Evolutionary conservation across 2,113 vertebrate species (phyloP).

Genomic region (Cepphus grylle): DNA sequence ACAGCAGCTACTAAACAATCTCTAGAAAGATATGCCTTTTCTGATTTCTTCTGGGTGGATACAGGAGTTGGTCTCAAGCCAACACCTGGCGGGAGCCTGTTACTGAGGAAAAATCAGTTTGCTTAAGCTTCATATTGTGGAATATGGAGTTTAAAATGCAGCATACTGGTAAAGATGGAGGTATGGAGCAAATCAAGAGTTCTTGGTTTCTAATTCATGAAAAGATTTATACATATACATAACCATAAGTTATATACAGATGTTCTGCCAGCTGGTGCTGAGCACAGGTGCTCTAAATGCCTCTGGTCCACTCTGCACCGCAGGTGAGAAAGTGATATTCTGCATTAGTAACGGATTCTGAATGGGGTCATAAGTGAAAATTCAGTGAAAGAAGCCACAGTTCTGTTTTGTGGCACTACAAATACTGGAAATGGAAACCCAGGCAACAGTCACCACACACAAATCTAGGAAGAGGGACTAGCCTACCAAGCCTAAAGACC

Average conservation of each 20-base stretch:
- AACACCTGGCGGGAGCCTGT: background rate
- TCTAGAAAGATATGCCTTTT: background rate
- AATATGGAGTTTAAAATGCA: background rate
- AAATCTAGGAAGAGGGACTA: background rate
- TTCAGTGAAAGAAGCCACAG: background rate
- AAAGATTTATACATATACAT: background rate
- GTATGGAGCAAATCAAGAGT: background rate
- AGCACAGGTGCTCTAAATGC: background rate
- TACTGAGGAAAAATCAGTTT: background rate
- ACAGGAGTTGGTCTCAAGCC: background rate
- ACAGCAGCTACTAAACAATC: background rate
- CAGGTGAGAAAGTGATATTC: background rate
- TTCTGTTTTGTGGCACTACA: background rate
- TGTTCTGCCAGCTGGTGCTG: background rate
- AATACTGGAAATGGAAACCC: background rate
- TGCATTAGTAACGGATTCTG: rapidly evolving
- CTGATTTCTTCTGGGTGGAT: background rate
- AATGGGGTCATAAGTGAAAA: background rate
- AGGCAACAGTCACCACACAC: rapidly evolving
- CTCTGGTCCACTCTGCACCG: background rate
- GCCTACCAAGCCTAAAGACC: background rate
- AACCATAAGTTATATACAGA: background rate
- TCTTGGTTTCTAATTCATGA: background rate
- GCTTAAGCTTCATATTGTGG: background rate
- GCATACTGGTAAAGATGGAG: background rate